These are phyloP conservation scores for Malurus alboscapulatus DNA, from an alignment of 2,113 vertebrate species.

Conservation along the genomic window DNA sequence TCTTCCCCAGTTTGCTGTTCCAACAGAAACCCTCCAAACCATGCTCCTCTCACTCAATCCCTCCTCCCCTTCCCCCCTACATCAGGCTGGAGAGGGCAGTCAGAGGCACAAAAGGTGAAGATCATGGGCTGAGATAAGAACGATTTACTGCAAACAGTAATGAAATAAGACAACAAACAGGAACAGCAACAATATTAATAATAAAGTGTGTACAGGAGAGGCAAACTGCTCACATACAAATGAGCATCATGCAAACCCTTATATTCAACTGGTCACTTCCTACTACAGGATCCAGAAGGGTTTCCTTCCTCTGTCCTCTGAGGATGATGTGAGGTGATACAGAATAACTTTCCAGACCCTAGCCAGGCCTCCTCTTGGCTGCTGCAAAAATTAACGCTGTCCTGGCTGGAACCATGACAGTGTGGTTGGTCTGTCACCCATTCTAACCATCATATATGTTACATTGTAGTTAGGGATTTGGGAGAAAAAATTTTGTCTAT, in stretches of 20 bases:
- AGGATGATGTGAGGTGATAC: background rate
- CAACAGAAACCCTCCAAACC: background rate
- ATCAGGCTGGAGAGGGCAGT: background rate
- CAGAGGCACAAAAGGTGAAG: background rate
- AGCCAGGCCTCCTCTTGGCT: background rate
- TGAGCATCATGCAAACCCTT: background rate
- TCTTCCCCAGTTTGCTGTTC: background rate
- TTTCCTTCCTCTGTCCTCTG: background rate
- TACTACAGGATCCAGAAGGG: rapidly evolving
- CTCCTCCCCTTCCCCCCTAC: too few relatives aligned
- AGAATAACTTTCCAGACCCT: background rate
- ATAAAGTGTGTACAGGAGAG: background rate
- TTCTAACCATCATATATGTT: background rate
- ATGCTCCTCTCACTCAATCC: background rate
- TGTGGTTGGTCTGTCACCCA: rapidly evolving
- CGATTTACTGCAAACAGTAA: background rate
- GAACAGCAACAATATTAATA: background rate
- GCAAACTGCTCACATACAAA: background rate
- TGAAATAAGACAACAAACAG: background rate
- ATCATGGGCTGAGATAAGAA: background rate
- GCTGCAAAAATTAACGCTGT: background rate
- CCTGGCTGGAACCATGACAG: background rate
- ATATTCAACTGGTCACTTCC: background rate
- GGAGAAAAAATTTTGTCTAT: background rate
- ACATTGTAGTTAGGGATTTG: background rate